These are phyloP conservation scores for Sitta europaea DNA, from an alignment of 2,113 vertebrate species.

Conservation along the genomic window DNA sequence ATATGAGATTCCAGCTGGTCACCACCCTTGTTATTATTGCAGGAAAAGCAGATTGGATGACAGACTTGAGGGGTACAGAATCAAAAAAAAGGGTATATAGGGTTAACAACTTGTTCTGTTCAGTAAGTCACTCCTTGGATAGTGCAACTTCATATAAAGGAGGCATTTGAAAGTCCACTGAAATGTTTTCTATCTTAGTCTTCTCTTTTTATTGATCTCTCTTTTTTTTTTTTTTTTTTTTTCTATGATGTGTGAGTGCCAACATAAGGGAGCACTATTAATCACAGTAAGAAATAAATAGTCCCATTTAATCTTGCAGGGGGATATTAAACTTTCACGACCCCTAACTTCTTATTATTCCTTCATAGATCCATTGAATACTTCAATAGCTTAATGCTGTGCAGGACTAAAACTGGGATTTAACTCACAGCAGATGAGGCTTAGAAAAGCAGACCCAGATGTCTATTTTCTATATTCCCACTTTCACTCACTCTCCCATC, in stretches of 20 bases:
- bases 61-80: background rate
- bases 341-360: background rate
- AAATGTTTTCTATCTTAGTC: background rate
- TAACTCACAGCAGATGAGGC: background rate
- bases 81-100: background rate
- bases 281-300: slow-evolving; percentile 10
- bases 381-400: background rate
- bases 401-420: background rate
- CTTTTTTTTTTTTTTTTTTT: background rate
- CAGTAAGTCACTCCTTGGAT: background rate
- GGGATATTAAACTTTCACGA: background rate
- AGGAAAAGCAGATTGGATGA: background rate
- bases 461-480: background rate
- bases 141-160: background rate
- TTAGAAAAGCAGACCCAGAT: background rate
- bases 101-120: background rate
- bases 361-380: background rate
- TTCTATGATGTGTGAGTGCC: background rate
- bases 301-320: background rate
- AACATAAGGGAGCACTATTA: background rate
- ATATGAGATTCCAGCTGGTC: background rate
- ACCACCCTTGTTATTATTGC: background rate
- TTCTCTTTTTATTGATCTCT: background rate
- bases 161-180: background rate
- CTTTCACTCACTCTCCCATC: background rate